A percentile compares a stretch with the other conserved stretches of the same genome.
Evolutionary conservation across 2,797 vertebrate genomes (phyloP).

Genomic region (Cossypha polioptera): DNA sequence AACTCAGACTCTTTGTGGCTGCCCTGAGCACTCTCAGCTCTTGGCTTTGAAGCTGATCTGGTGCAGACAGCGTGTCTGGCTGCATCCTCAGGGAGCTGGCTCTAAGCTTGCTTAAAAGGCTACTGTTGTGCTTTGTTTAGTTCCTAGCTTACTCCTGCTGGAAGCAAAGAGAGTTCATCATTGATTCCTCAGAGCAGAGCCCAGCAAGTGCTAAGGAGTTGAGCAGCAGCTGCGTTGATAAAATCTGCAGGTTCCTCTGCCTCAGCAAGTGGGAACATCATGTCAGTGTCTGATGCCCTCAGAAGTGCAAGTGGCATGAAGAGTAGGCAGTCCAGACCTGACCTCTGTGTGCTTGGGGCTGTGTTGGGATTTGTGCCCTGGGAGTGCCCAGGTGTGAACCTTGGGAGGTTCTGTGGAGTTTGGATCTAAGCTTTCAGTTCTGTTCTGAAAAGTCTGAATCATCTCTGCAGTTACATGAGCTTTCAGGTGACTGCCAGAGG

Average conservation of each 20-base stretch:
- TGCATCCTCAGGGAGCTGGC: not conserved
- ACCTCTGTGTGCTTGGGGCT: not conserved
- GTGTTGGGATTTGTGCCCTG: not conserved
- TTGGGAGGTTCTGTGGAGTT: not conserved
- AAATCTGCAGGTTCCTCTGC: not conserved
- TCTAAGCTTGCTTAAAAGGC: slow-evolving; percentile 17
- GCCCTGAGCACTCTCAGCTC: not conserved
- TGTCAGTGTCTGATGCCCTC: not conserved
- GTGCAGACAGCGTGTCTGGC: not conserved
- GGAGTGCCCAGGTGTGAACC: not conserved
- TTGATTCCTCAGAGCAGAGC: not conserved
- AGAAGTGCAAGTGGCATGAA: not conserved
- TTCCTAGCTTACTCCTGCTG: not conserved
- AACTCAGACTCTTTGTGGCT: slow-evolving; percentile 12
- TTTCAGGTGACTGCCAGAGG: not conserved
- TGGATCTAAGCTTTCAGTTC: not conserved
- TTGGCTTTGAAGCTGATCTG: slow-evolving; percentile 33
- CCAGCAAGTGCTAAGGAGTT: not conserved
- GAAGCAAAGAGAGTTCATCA: not conserved
- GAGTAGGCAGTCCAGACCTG: not conserved
- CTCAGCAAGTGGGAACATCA: not conserved
- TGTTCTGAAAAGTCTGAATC: not conserved
- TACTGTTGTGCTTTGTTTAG: not conserved
- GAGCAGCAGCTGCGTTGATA: not conserved
- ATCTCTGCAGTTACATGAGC: not conserved